Conservation (phyloP, 2,797 vertebrate species). For the Melanotaenia trifasciata region DNA sequence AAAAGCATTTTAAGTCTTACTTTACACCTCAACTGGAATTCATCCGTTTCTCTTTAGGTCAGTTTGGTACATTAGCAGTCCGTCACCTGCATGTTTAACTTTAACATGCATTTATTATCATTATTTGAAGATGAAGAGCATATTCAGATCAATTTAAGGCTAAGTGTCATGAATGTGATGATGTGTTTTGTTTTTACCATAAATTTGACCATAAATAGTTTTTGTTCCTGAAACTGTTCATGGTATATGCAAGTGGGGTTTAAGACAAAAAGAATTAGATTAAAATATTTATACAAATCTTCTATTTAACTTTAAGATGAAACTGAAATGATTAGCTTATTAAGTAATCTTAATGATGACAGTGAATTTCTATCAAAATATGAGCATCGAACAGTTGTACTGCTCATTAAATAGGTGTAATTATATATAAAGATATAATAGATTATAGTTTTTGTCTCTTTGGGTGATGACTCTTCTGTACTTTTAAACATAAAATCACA, state of each 20-base stretch:
- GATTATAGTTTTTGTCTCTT: too few species aligned
- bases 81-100: neutral
- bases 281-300: neutral
- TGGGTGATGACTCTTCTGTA: too few species aligned
- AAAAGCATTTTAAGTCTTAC: conserved; percentile 29
- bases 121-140: neutral
- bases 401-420: too few species aligned
- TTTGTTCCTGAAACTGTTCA: too few species aligned
- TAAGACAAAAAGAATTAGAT: neutral
- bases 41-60: neutral
- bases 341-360: too few species aligned
- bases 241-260: too few species aligned
- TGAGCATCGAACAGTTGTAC: too few species aligned
- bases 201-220: too few species aligned
- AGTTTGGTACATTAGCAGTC: neutral
- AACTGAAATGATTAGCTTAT: too few species aligned
- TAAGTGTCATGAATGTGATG: neutral
- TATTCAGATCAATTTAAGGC: neutral
- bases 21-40: conserved; percentile 5
- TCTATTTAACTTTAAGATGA: neutral
- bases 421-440: too few species aligned
- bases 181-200: neutral
- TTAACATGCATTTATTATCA: neutral
- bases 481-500: too few species aligned
- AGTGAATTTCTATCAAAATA: too few species aligned